Evolutionary conservation across 2,888 invertebrate genomes (phyloP).

Genomic region (Agriopis aurantiaria): DNA sequence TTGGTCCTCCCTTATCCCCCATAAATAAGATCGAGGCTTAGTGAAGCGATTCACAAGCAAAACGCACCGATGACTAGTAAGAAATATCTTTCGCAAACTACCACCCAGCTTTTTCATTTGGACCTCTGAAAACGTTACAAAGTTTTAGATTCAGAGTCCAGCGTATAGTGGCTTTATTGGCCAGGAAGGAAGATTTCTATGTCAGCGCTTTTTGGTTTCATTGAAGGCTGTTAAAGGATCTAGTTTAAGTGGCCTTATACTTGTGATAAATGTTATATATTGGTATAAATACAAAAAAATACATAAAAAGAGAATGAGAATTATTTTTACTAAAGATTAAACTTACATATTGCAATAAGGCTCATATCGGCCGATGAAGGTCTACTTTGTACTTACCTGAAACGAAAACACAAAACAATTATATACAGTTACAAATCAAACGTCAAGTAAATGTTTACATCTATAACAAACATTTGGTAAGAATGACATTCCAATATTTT

Average conservation of each 20-base stretch:
- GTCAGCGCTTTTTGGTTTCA: conserved; percentile 34
- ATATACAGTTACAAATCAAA: neutral
- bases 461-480: too few relatives aligned
- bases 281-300: neutral
- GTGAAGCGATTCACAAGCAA: conserved; percentile 69
- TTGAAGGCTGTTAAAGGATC: conserved; percentile 45
- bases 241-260: conserved; percentile 49
- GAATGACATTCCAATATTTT: too few relatives aligned
- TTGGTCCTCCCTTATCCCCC: conserved; percentile 43
- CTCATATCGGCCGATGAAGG: neutral
- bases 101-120: conserved; percentile 23
- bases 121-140: conserved; percentile 43
- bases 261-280: conserved; percentile 42
- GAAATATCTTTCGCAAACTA: conserved; percentile 67
- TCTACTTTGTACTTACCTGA: conserved; percentile 14
- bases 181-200: conserved; percentile 52
- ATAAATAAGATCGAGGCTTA: conserved; percentile 75
- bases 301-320: neutral
- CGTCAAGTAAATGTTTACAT: too few relatives aligned
- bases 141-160: conserved; percentile 45
- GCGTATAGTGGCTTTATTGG: conserved; percentile 54
- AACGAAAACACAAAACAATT: conserved; percentile 12
- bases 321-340: neutral
- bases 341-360: neutral
- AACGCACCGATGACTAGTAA: conserved; percentile 76